Evolutionary conservation across 2,113 vertebrate species (phyloP).

Genomic region (Pithys albifrons): DNA sequence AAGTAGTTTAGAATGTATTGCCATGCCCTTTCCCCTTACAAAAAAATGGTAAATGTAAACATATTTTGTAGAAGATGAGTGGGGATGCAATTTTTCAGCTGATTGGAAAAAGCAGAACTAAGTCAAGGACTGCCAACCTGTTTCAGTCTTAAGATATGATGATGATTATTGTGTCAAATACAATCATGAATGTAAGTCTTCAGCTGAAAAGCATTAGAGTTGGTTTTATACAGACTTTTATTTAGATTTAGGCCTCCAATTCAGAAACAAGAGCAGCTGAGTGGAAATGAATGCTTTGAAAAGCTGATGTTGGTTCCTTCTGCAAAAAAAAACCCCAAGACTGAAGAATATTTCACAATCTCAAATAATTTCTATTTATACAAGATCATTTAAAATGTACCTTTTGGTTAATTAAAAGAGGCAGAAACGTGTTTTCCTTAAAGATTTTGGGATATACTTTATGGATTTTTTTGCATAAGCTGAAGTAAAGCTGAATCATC

Average conservation of each 20-base stretch:
- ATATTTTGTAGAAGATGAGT: constrained; percentile 47
- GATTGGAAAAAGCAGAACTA: constrained; percentile 72
- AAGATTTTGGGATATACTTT: background rate
- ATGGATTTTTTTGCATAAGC: background rate
- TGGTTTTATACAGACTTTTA: constrained; percentile 64
- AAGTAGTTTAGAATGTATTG: constrained; percentile 34
- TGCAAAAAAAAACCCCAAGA: background rate
- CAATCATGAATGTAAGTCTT: constrained; percentile 67
- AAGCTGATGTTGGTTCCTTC: constrained; percentile 10
- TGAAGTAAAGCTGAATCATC: background rate
- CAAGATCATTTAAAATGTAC: background rate
- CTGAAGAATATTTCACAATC: background rate
- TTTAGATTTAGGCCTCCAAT: constrained; percentile 44
- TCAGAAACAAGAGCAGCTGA: constrained; percentile 57
- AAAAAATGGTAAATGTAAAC: constrained; percentile 64
- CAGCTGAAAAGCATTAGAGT: constrained; percentile 60
- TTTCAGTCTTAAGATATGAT: constrained; percentile 71
- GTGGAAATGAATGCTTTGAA: constrained; percentile 35
- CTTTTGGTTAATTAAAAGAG: background rate
- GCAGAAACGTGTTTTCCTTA: background rate
- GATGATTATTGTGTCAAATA: constrained; percentile 77
- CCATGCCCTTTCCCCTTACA: constrained; percentile 15
- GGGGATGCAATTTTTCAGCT: constrained; percentile 68
- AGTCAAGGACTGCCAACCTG: constrained; percentile 68
- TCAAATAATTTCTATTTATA: background rate